A percentile compares a stretch with the other conserved stretches of the same genome.
These are phyloP conservation scores for Helogale parvula DNA, from an alignment of 2,113 vertebrate genomes.

Conservation along the genomic window DNA sequence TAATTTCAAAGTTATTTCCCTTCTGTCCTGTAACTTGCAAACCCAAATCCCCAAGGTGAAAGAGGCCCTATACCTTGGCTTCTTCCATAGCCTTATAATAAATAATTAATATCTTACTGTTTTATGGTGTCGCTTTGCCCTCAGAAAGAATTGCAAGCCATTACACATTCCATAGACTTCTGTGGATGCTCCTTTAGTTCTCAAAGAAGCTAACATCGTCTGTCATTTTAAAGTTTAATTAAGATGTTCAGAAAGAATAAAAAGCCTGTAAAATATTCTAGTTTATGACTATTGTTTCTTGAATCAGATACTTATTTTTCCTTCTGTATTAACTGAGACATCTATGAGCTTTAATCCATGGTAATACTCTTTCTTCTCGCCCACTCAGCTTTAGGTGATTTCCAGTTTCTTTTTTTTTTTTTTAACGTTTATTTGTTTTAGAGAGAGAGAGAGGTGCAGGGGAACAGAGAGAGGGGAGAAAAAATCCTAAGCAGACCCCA, in stretches of 20 bases:
- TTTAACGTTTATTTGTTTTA: no score
- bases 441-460: no score
- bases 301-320: conserved; percentile 50
- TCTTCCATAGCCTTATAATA: conserved; percentile 65
- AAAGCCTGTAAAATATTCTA: conserved; percentile 66
- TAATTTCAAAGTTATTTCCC: conserved; percentile 80
- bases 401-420: background rate
- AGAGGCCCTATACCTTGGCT: conserved; percentile 34
- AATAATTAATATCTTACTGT: conserved; percentile 70
- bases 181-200: conserved; percentile 31
- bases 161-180: conserved; percentile 16
- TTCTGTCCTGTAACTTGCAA: conserved; percentile 77
- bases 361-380: background rate
- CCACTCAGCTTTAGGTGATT: background rate
- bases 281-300: conserved; percentile 68
- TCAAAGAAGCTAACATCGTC: conserved; percentile 52
- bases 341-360: background rate
- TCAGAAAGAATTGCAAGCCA: conserved; percentile 49
- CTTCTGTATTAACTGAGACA: conserved; percentile 29
- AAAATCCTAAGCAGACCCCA: no score
- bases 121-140: conserved; percentile 55
- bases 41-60: conserved; percentile 72
- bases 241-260: conserved; percentile 62
- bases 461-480: no score
- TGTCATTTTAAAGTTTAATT: conserved; percentile 77